A percentile compares a stretch with the other conserved stretches of the same genome.
Conservation (phyloP, 2,113 vertebrate genomes). For the Solea senegalensis region DNA sequence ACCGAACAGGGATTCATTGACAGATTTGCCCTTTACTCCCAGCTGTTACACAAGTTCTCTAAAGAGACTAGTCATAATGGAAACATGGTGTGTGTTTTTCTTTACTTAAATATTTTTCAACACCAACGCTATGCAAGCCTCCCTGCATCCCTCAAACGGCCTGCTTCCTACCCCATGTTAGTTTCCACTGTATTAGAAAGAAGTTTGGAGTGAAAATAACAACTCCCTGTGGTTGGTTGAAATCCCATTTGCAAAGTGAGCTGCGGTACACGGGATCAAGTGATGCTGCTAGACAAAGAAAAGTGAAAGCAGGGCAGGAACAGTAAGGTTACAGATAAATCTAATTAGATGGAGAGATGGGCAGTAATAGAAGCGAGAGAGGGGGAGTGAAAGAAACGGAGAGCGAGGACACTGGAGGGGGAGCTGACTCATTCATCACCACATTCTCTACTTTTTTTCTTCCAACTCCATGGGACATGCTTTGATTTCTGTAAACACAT, state of each 20-base stretch:
- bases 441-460: constrained; percentile 29
- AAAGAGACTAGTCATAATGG: constrained; percentile 45
- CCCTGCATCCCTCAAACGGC: constrained; percentile 25
- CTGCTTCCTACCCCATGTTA: constrained; percentile 24
- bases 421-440: constrained; percentile 47
- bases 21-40: constrained; percentile 56
- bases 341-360: constrained; percentile 66
- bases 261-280: constrained; percentile 57
- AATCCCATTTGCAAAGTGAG: constrained; percentile 64
- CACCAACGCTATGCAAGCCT: constrained; percentile 20
- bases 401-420: constrained; percentile 27
- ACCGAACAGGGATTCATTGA: constrained; percentile 55
- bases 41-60: constrained; percentile 52
- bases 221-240: constrained; percentile 53
- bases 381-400: constrained; percentile 14
- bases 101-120: constrained; percentile 32
- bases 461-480: constrained; percentile 45
- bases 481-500: constrained; percentile 31
- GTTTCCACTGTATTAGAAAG: constrained; percentile 34
- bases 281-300: constrained; percentile 59
- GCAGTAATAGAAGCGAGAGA: constrained; percentile 36
- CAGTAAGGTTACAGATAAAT: constrained; percentile 68
- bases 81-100: constrained; percentile 17
- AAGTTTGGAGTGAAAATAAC: background rate
- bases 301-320: constrained; percentile 51